Evolutionary conservation across 35 echinoderm and acorn worm genomes (phyloP).

Genomic region (Apostichopus parvimensis): DNA sequence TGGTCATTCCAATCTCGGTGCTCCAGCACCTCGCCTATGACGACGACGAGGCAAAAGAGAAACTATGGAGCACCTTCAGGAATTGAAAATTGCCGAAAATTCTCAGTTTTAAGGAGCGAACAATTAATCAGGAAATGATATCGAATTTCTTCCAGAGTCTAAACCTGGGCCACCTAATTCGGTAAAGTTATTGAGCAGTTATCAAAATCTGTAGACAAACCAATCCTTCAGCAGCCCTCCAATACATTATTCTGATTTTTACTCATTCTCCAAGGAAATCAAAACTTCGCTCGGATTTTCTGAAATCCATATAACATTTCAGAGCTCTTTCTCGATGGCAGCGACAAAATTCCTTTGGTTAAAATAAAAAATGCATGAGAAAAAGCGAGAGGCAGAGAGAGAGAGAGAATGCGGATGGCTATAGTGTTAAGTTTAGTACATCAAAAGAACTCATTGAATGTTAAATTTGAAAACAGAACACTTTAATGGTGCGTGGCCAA

Average conservation of each 20-base stretch:
- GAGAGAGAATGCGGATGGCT: no score
- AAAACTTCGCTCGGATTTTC: background rate
- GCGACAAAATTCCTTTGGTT: background rate
- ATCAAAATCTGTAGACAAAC: background rate
- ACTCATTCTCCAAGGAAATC: constrained; percentile 27
- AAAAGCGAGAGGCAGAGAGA: no score
- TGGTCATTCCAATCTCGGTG: no score
- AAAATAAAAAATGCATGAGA: no score
- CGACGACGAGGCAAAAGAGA: no score
- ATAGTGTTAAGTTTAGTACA: no score
- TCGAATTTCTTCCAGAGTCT: background rate
- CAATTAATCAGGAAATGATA: constrained; percentile 1
- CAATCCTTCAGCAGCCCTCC: constrained; percentile 22
- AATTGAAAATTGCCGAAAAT: no score
- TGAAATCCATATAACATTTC: constrained; percentile 36
- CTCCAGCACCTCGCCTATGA: no score
- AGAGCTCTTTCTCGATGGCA: background rate
- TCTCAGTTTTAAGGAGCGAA: background rate
- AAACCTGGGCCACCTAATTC: constrained; percentile 12
- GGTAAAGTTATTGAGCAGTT: constrained; percentile 19
- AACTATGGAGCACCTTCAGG: no score
- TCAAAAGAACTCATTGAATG: no score
- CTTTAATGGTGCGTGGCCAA: no score
- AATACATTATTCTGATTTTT: constrained; percentile 39
- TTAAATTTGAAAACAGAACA: no score